phyloP scores from a whole-genome alignment of 2,888 invertebrate genomes.

The Hemistola chrysoprasaria region DNA sequence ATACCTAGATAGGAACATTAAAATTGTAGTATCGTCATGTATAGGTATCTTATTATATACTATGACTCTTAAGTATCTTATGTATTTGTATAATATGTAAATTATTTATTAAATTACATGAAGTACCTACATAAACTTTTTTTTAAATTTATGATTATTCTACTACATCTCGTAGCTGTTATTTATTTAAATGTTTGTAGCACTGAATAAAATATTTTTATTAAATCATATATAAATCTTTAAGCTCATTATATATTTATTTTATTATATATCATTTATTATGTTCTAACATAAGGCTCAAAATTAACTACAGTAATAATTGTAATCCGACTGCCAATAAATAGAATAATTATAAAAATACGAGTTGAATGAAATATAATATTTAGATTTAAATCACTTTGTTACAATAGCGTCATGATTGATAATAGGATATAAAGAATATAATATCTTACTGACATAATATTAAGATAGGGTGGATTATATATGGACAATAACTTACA shows the following conservation, averaged over 20 bases:
- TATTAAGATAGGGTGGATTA: conserved; percentile 9
- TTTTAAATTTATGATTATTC: conserved; percentile 5
- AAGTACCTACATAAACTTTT: conserved; percentile 3
- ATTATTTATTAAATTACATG: no score
- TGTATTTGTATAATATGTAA: no score
- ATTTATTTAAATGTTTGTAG: conserved; percentile 15
- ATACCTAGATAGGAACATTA: no score
- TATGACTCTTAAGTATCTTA: no score
- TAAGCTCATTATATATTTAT: conserved; percentile 8
- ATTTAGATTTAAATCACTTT: no score
- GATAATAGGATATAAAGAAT: background rate
- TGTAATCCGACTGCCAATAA: conserved; percentile 16
- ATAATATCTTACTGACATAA: background rate
- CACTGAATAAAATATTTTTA: conserved; percentile 16
- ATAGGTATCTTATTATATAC: no score
- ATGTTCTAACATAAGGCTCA: conserved; percentile 14
- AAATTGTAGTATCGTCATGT: no score
- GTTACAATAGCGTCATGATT: no score
- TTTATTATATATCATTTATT: conserved; percentile 3
- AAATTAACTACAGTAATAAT: conserved; percentile 10
- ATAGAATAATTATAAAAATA: background rate
- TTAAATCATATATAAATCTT: conserved; percentile 4
- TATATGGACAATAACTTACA: conserved; percentile 15
- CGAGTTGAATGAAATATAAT: no score
- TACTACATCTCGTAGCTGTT: conserved; percentile 8